Conservation (phyloP, 2,888 invertebrate species). For the Cremastinae sp. region DNA sequence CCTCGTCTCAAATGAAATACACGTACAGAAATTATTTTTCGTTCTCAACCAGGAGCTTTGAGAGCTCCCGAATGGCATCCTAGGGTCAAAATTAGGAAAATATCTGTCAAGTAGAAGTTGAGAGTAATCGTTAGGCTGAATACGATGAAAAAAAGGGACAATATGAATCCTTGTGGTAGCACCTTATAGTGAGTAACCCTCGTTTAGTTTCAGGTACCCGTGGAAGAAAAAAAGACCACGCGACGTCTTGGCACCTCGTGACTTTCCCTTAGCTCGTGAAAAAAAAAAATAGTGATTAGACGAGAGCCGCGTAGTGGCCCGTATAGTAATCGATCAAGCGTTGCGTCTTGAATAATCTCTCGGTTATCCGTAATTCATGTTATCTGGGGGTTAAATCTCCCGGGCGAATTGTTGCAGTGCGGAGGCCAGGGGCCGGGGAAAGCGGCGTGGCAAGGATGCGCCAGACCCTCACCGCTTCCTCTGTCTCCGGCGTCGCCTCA, state of each 20-base stretch:
- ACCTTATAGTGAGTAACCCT: conserved; percentile 11
- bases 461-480: conserved; percentile 76
- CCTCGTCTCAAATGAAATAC: too few relatives aligned
- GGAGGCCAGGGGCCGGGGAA: conserved; percentile 82
- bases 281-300: too few relatives aligned
- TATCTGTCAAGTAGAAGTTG: conserved; percentile 12
- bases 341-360: conserved; percentile 24
- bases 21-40: too few relatives aligned
- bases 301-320: conserved; percentile 36
- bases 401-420: conserved; percentile 83
- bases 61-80: too few relatives aligned
- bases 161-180: conserved; percentile 7
- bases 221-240: conserved; percentile 21
- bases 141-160: too few relatives aligned
- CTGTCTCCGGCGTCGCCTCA: conserved; percentile 74
- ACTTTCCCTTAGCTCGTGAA: not conserved
- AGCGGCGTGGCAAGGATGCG: conserved; percentile 88
- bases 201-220: conserved; percentile 23
- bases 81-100: too few relatives aligned
- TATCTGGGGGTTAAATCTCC: conserved; percentile 43
- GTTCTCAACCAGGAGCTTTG: too few relatives aligned
- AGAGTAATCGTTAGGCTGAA: conserved; percentile 15
- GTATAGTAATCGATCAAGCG: conserved; percentile 24
- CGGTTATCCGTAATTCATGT: conserved; percentile 19
- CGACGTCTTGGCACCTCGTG: conserved; percentile 24